Percentiles rank a stretch among this genome's conserved stretches.
Evolutionary conservation across 2,797 vertebrate genomes (phyloP).

Genomic region (Catostomus latipinnis): DNA sequence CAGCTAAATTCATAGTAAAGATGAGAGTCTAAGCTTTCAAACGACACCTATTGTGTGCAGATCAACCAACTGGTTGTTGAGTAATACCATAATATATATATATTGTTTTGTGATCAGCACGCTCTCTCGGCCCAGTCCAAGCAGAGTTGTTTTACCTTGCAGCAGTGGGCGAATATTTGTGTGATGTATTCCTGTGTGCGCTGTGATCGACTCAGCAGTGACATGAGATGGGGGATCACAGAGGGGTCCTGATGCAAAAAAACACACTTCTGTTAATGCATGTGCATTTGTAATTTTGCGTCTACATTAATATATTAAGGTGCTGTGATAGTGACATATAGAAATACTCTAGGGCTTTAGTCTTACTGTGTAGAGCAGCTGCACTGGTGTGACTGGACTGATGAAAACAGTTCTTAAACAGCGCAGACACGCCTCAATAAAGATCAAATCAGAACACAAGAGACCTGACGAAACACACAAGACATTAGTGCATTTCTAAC

Average conservation of each 20-base stretch:
- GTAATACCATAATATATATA: too few species aligned
- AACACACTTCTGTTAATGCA: not conserved
- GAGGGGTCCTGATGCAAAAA: slow-evolving; percentile 84
- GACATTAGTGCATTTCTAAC: not conserved
- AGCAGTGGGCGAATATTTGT: slow-evolving; percentile 99
- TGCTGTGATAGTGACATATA: not conserved
- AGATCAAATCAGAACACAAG: slow-evolving; percentile 89
- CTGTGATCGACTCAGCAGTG: slow-evolving; percentile 90
- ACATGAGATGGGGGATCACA: slow-evolving; percentile 98
- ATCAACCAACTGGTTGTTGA: too few species aligned
- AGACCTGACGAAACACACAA: slow-evolving; percentile 80
- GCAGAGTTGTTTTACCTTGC: slow-evolving; percentile 82
- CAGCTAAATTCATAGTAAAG: too few species aligned
- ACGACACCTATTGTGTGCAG: too few species aligned
- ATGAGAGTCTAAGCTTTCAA: too few species aligned
- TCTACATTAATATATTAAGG: not conserved
- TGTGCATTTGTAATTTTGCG: not conserved
- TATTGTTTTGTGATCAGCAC: too few species aligned
- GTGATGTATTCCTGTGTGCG: slow-evolving; percentile 98
- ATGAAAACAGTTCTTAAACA: slow-evolving; percentile 97
- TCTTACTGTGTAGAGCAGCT: slow-evolving; percentile 96
- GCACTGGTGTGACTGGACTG: slow-evolving; percentile 96
- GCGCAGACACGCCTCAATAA: slow-evolving; percentile 96
- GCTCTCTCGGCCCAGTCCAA: too few species aligned
- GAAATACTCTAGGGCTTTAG: not conserved